phyloP scores from a whole-genome alignment of 2,113 vertebrate genomes.

The Oncorhynchus mykiss region DNA sequence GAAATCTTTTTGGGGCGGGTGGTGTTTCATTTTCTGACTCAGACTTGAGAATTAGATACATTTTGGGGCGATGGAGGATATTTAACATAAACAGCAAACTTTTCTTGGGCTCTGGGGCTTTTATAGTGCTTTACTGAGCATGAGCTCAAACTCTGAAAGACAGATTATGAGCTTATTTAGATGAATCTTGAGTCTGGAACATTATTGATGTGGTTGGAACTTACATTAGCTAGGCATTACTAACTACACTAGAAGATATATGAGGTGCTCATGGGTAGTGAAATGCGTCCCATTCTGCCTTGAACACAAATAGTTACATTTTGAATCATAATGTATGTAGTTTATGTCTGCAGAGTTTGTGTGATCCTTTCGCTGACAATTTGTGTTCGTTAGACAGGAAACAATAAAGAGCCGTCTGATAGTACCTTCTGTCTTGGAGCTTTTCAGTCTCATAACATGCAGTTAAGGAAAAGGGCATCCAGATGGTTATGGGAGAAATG shows the following conservation, averaged over 20 bases:
- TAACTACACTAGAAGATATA: no score
- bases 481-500: background rate
- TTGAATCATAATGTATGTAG: background rate
- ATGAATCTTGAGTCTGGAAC: no score
- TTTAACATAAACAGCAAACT: no score
- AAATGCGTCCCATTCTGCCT: background rate
- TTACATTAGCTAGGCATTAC: no score
- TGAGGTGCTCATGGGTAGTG: no score
- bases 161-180: no score
- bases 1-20: background rate
- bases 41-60: background rate
- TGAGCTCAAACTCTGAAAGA: no score
- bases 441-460: slow-evolving; percentile 1
- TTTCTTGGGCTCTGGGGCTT: background rate
- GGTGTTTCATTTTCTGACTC: background rate
- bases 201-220: no score
- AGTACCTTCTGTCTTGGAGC: slow-evolving; percentile 4
- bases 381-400: background rate
- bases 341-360: background rate
- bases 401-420: background rate
- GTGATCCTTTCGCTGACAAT: background rate
- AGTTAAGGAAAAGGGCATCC: slow-evolving; percentile 2
- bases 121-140: no score
- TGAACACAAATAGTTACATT: background rate
- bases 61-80: background rate